Conservation (phyloP, 2,888 invertebrate genomes). For the Cosmia pyralina region DNA sequence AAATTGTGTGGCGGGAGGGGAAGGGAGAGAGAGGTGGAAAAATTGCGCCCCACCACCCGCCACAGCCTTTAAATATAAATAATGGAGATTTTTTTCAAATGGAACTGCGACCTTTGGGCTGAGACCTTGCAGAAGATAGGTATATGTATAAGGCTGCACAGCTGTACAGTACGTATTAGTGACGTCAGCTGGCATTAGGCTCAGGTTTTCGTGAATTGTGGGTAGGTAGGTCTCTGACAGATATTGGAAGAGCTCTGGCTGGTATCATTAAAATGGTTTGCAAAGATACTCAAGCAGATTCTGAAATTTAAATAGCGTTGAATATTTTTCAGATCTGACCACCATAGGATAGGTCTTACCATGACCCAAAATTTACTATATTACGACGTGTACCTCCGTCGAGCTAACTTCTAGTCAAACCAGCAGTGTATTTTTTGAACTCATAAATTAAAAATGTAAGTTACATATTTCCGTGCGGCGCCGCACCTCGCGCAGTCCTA, state of each 20-base stretch:
- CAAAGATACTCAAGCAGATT: neutral
- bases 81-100: constrained; percentile 68
- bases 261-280: neutral
- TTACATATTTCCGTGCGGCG: constrained; percentile 6
- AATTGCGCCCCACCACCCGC: constrained; percentile 80
- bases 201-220: neutral
- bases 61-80: constrained; percentile 78
- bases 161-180: constrained; percentile 3
- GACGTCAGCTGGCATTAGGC: neutral
- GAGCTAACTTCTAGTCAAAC: neutral
- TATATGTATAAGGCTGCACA: constrained; percentile 12
- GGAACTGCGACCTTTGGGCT: constrained; percentile 53
- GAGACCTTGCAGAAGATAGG: constrained; percentile 12
- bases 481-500: constrained; percentile 38
- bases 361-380: neutral
- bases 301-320: neutral
- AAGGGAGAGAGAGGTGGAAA: constrained; percentile 66
- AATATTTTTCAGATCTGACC: neutral
- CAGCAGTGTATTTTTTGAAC: neutral
- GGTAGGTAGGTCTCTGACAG: neutral
- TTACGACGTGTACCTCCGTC: neutral
- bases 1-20: constrained; percentile 76
- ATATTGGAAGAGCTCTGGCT: neutral
- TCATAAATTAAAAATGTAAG: neutral
- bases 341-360: neutral